phyloP scores from a whole-genome alignment of 2,888 invertebrate genomes.

The Pterobdella sp. region DNA sequence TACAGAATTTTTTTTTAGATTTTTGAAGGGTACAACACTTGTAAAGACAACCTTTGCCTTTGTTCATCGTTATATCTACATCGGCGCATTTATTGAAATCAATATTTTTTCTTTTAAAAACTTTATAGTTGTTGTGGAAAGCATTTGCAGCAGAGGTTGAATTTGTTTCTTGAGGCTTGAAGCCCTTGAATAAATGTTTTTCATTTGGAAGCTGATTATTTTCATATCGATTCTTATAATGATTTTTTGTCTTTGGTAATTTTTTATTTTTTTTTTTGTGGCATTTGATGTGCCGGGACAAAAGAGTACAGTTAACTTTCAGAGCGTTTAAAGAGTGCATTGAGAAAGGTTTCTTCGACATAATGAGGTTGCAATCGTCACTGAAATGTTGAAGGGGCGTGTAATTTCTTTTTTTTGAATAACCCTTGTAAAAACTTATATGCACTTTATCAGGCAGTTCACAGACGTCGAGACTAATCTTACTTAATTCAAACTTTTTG shows the following conservation, averaged over 20 bases:
- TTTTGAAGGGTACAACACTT: too few relatives aligned
- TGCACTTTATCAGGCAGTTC: background rate
- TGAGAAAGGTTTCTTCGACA: background rate
- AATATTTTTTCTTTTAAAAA: background rate
- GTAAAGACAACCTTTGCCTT: too few relatives aligned
- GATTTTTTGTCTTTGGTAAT: too few relatives aligned
- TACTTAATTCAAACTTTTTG: conserved; percentile 3
- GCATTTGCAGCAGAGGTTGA: too few relatives aligned
- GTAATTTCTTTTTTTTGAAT: background rate
- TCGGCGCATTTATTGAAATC: background rate
- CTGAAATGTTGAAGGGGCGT: background rate
- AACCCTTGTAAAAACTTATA: conserved; percentile 1
- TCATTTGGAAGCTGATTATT: too few relatives aligned
- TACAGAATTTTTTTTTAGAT: too few relatives aligned
- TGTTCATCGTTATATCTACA: too few relatives aligned
- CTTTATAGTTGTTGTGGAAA: too few relatives aligned
- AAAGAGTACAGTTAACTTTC: background rate
- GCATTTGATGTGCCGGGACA: background rate
- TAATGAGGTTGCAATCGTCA: background rate
- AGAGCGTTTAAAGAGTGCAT: background rate
- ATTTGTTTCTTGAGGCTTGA: background rate
- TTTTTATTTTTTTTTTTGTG: background rate
- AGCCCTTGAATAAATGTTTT: background rate
- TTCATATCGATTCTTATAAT: too few relatives aligned
- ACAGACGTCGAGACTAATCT: background rate